These are phyloP conservation scores for Cephalopterus ornatus DNA, from an alignment of 2,113 vertebrate species.

Conservation along the genomic window DNA sequence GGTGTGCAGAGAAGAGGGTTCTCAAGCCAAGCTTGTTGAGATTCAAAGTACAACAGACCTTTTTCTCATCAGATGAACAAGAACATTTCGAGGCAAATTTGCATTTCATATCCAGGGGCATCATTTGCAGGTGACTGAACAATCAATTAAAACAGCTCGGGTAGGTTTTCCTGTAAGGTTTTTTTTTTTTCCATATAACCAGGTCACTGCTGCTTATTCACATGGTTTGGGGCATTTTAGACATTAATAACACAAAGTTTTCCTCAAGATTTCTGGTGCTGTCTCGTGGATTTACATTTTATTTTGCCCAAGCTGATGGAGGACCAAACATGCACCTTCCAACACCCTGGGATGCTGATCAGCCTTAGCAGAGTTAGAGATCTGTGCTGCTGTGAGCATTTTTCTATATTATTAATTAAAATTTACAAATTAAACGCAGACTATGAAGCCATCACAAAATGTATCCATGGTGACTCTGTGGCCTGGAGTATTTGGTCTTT, in stretches of 20 bases:
- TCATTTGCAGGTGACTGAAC: conserved; percentile 55
- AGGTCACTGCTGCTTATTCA: not conserved
- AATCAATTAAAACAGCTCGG: conserved; percentile 34
- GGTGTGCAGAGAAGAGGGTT: not conserved
- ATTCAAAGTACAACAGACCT: not conserved
- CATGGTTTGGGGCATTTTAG: not conserved
- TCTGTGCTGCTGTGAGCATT: not conserved
- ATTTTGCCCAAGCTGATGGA: not conserved
- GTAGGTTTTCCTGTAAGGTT: not conserved
- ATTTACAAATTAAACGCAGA: not conserved
- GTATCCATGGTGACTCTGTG: accelerated
- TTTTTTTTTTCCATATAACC: not conserved
- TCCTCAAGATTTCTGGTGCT: not conserved
- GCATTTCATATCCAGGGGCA: conserved; percentile 18
- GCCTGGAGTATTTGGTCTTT: not conserved
- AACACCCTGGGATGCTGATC: accelerated
- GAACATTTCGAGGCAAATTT: not conserved
- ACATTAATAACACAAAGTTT: not conserved
- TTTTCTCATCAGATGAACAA: not conserved
- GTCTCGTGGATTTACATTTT: not conserved
- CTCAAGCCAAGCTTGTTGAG: not conserved
- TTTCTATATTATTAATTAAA: not conserved
- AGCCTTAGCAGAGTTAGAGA: not conserved
- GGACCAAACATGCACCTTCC: not conserved
- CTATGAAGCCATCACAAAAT: not conserved